Base-by-base conservation (phyloP, 2,113 vertebrate genomes). In the Carassius gibelio region DNA sequence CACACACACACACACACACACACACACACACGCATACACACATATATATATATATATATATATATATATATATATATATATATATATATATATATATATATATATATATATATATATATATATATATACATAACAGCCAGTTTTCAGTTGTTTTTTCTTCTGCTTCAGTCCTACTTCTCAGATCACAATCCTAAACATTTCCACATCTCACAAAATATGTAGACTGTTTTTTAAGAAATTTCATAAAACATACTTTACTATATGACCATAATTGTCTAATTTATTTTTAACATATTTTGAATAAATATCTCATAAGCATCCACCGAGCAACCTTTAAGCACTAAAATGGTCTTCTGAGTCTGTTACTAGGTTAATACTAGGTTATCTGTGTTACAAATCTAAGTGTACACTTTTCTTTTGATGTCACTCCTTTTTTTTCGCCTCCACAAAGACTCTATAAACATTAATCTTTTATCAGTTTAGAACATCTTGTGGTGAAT, bases 401-500 rank as follows among this genome's bases (percentile, higher is more conserved):
- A 34, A 61, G 34, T 71, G 77, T 61, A 74, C 38, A 61, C 66
- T 84, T 71, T 87, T 72, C 23, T 72, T 82, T 80, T 71, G 26
- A 42, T 34, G n/a, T 34, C 61, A 55, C 66, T 62, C 30, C 66
- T 69, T 82, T 75, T 88, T 86, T 45, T 87, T 84, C 84, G 50
- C 71, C 68, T 87, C 75, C 64, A 86, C 84, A 87, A 86, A 85
- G 83, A 77, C 61, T 77, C 78, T 79, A 74, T 87, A 66, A n/a
- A 61, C 85, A 87, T 90, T 85, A 86, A 87, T 81, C 75, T 85
- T 87, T 88, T 76, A 81, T 75, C 52, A 83, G 66, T 81, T 88
- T 84, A 85, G 75, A 87, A 14, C 42, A 62, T 84, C 59, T 52
- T 86, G 34, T 86, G 50, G 75, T 86, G 75, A 88, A 89, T 89